Evolutionary conservation across 2,113 vertebrate genomes (phyloP), one percentile per base, ranked within the genome.

Genomic region (Vulpes lagopus): DNA sequence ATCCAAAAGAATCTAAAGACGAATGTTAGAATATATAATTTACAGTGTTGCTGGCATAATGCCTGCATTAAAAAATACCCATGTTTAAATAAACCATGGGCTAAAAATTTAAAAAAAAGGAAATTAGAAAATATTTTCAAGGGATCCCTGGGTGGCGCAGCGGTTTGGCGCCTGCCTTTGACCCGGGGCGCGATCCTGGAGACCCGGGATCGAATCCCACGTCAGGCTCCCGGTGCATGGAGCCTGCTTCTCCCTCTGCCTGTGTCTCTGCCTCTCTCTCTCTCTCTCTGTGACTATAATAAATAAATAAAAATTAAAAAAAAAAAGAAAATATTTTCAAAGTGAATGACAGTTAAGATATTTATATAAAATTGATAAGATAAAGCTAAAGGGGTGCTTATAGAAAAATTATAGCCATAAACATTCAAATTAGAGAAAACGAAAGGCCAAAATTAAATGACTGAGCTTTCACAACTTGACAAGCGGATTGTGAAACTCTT

Each of bases 371-470:
- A 84, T 69, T 32, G 35, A 60, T 84, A 17, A 22, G 14, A 69
- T 96, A 71, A 92, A 92, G 8, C n/a, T 78, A 71, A 84, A 83
- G 22, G 2, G 93, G 14, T 86, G 51, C 23, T 93, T 60, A 69
- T 71, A 86, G 11, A 22, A 11, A 87, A 74, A 59, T 11, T 35
- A 74, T 65, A 51, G 20, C 2, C 5, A n/a, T 38, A 86, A 88
- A 83, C 19, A 43, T 17, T 67, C 76, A 80, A 35, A 80, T 62
- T 60, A 38, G 82, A 43, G 79, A 43, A 91, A 79, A 67, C 71
- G 69, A 53, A 38, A 85, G 57, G 5, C 23, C n/a, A 16, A 73
- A 76, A 73, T 64, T 51, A 90, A 86, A 53, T 93, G 10, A 51
- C 27, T 87, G 88, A 8, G 19, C 32, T 81, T 93, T 93, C 9